These are phyloP conservation scores for Eubasilissa regina DNA, from an alignment of 1,140 invertebrate genomes.

Conservation along the genomic window DNA sequence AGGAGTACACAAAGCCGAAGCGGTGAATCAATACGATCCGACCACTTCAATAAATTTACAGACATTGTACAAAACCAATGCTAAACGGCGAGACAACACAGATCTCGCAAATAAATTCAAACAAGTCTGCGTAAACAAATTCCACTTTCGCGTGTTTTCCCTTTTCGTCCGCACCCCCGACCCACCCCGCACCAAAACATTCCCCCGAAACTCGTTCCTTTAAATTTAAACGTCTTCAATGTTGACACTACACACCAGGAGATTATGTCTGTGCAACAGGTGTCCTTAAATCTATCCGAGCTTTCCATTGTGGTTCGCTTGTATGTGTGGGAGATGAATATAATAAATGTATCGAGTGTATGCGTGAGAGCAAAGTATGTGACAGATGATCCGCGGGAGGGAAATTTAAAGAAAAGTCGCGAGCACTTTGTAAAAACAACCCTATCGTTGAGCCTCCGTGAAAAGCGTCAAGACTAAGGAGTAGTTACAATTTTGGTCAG, in stretches of 20 bases:
- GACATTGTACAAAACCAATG: not conserved
- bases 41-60: slow-evolving; percentile 5
- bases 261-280: slow-evolving; percentile 42
- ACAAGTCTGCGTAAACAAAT: slow-evolving; percentile 39
- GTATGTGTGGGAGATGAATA: not conserved
- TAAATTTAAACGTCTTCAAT: slow-evolving; percentile 48
- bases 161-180: slow-evolving; percentile 4
- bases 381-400: not conserved
- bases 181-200: not conserved
- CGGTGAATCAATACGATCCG: not conserved
- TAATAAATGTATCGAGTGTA: not conserved
- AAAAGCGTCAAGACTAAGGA: too few relatives aligned
- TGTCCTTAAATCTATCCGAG: slow-evolving; percentile 34
- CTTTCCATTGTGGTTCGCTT: slow-evolving; percentile 24
- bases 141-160: slow-evolving; percentile 37
- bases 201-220: slow-evolving; percentile 22
- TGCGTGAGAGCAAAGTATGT: not conserved
- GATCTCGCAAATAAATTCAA: slow-evolving; percentile 34
- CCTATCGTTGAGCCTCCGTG: too few relatives aligned
- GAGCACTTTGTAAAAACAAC: too few relatives aligned
- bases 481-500: too few relatives aligned
- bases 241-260: slow-evolving; percentile 46
- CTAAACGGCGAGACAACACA: slow-evolving; percentile 10
- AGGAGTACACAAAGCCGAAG: not conserved
- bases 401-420: not conserved